phyloP scores from a whole-genome alignment of 37 sponge, comb jelly and placozoan species.

The Halisarca cf. caerulea region DNA sequence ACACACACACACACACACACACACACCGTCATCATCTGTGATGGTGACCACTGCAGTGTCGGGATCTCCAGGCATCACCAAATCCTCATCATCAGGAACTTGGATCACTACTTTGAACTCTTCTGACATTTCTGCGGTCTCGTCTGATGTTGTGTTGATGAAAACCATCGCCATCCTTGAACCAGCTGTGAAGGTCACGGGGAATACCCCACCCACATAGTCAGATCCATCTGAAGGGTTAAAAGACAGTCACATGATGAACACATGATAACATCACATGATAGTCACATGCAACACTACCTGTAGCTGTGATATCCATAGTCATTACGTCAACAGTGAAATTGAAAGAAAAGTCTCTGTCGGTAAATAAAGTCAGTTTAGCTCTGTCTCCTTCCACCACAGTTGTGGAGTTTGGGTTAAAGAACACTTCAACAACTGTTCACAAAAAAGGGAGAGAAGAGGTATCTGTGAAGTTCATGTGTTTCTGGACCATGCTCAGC shows the following conservation, averaged over 20 bases:
- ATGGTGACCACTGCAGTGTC: constrained; percentile 1
- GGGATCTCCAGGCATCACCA: background rate
- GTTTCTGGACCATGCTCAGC: too few species aligned
- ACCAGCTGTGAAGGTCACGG: background rate
- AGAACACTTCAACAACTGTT: background rate
- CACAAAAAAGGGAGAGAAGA: background rate
- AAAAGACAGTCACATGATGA: background rate
- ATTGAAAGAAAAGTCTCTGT: background rate
- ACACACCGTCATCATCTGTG: background rate
- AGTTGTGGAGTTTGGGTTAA: background rate
- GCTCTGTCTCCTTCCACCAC: background rate
- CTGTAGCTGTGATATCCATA: background rate
- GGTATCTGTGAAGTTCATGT: too few species aligned
- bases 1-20: background rate
- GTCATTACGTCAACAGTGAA: background rate
- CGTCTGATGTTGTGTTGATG: background rate
- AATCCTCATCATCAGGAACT: background rate
- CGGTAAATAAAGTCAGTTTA: background rate
- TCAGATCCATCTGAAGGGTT: background rate
- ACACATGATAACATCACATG: too few species aligned
- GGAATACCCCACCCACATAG: background rate
- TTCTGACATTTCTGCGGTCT: background rate
- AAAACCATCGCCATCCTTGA: background rate
- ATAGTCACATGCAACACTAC: background rate
- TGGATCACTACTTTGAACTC: background rate